Percentiles rank a stretch among this genome's conserved stretches.
phyloP scores from a whole-genome alignment of 2,113 vertebrate species.

The Colossoma macropomum region DNA sequence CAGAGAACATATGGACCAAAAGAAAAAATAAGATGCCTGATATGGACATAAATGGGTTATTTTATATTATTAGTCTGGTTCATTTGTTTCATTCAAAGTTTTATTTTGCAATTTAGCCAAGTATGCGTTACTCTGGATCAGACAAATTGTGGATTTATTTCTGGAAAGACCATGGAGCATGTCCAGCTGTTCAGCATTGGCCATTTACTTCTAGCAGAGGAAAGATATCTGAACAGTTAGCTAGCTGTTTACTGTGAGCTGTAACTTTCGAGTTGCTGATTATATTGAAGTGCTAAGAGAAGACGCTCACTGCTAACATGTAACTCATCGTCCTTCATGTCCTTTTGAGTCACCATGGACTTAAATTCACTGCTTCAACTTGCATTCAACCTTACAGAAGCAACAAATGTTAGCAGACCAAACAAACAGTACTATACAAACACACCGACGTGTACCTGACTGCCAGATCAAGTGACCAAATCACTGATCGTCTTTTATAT shows the following conservation, averaged over 20 bases:
- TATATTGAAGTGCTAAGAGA: constrained; percentile 42
- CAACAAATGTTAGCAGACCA: background rate
- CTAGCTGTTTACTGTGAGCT: constrained; percentile 44
- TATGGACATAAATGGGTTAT: background rate
- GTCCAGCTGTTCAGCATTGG: constrained; percentile 3
- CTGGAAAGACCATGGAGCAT: background rate
- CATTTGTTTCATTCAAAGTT: background rate
- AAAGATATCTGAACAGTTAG: background rate
- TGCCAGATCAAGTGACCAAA: constrained; percentile 68
- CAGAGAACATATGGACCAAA: background rate
- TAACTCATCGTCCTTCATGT: background rate
- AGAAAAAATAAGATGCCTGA: background rate
- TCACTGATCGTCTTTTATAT: constrained; percentile 67
- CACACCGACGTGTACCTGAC: constrained; percentile 56
- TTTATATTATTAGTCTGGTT: too few relatives aligned
- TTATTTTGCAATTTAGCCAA: background rate
- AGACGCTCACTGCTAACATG: constrained; percentile 18
- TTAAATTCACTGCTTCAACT: background rate
- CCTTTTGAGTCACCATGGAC: background rate
- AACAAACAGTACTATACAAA: background rate
- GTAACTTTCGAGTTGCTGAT: constrained; percentile 50
- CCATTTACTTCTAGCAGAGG: background rate
- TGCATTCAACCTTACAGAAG: constrained; percentile 5
- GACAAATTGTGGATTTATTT: constrained; percentile 8
- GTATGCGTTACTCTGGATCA: background rate